phyloP scores from a whole-genome alignment of 2,113 vertebrate genomes.

The Cynopterus brachyotis region DNA sequence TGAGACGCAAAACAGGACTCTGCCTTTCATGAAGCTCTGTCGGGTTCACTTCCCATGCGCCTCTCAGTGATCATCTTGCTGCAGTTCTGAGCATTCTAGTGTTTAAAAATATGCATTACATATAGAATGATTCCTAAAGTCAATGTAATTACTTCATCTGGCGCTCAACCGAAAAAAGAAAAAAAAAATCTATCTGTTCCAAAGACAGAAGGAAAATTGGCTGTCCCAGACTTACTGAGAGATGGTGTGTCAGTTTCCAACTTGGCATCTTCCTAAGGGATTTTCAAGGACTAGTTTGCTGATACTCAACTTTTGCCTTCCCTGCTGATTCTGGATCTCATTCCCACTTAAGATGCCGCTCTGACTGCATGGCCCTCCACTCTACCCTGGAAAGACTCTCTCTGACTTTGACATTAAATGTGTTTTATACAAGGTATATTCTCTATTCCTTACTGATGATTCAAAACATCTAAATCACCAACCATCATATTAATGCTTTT shows the following conservation, averaged over 20 bases:
- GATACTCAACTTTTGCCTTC: background rate
- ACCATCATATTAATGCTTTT: background rate
- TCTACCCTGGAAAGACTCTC: background rate
- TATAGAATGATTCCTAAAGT: background rate
- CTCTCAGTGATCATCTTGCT: background rate
- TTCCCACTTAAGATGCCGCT: background rate
- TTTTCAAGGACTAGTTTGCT: background rate
- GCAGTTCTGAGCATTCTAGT: background rate
- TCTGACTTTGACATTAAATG: background rate
- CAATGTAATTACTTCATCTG: background rate
- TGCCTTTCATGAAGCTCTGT: background rate
- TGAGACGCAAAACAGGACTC: background rate
- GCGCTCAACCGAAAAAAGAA: background rate
- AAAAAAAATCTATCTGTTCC: background rate
- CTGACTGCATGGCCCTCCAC: too few species aligned
- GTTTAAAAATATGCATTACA: background rate
- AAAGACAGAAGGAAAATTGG: background rate
- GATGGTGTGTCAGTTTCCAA: background rate
- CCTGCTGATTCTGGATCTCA: background rate
- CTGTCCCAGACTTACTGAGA: background rate
- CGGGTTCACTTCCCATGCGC: background rate
- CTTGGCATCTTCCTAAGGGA: background rate
- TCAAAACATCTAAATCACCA: background rate
- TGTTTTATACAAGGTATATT: background rate
- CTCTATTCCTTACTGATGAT: background rate